Evolutionary conservation across 2,113 vertebrate genomes (phyloP).

Genomic region (Myotis brandtii): DNA sequence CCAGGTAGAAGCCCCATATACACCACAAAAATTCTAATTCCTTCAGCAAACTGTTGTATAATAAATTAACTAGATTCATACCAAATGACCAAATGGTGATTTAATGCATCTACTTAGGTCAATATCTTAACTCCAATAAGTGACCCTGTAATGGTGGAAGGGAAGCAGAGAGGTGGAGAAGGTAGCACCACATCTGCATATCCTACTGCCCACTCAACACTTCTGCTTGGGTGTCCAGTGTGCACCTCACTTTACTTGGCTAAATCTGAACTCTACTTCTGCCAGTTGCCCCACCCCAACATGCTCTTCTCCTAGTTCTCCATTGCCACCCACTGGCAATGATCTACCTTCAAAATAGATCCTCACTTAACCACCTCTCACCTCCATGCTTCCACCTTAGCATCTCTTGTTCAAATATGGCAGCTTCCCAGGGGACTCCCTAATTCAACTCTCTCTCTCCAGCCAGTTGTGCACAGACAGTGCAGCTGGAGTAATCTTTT

Average conservation of each 20-base stretch:
- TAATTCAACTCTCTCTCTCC: background rate
- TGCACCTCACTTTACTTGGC: background rate
- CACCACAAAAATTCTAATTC: background rate
- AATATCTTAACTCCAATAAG: background rate
- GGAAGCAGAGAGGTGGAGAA: background rate
- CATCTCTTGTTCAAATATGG: background rate
- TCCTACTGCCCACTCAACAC: background rate
- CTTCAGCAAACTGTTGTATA: background rate
- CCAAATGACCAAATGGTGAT: background rate
- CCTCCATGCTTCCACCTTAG: background rate
- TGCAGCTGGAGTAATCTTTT: background rate
- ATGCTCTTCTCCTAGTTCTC: background rate
- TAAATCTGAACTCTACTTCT: background rate
- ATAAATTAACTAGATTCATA: conserved; percentile 7
- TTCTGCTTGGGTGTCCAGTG: background rate
- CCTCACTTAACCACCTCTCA: background rate
- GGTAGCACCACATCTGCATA: rapidly evolving
- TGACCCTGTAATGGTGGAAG: background rate
- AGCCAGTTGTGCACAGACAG: background rate
- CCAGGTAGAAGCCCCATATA: background rate
- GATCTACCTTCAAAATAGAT: background rate
- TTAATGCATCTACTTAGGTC: background rate
- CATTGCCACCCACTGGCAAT: no score
- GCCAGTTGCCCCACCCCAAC: rapidly evolving
- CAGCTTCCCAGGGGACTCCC: background rate